A percentile compares a stretch with the other conserved stretches of the same genome.
Conservation (phyloP, 2,797 vertebrate genomes). For the Halcyon smyrnensis region DNA sequence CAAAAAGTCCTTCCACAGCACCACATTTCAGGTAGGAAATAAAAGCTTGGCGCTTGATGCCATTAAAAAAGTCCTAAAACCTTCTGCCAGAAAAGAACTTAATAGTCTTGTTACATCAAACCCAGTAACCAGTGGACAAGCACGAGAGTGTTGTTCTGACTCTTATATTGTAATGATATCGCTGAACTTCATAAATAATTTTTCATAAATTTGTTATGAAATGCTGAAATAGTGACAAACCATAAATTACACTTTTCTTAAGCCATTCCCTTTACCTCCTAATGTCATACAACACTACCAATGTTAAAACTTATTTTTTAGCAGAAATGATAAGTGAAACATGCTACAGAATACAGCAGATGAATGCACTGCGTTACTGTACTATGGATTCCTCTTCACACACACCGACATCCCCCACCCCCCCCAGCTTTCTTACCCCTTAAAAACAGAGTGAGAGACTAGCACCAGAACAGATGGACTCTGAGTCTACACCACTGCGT, state of each 20-base stretch:
- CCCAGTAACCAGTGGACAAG: background rate
- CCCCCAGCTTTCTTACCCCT: background rate
- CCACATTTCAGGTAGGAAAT: background rate
- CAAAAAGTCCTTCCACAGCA: too few relatives aligned
- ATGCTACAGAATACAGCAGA: background rate
- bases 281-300: fast-evolving
- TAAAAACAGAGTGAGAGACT: background rate
- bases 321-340: background rate
- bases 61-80: background rate
- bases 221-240: background rate
- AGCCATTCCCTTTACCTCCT: background rate
- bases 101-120: background rate
- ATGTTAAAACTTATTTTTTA: background rate
- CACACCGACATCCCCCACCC: fast-evolving
- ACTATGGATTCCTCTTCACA: fast-evolving
- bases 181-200: background rate
- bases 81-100: background rate
- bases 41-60: background rate
- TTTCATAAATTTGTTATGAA: background rate
- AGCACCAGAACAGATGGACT: background rate
- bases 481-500: fast-evolving
- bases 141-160: fast-evolving
- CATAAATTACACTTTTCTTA: background rate
- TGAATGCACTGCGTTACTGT: fast-evolving
- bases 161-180: background rate